These are phyloP conservation scores for Thamnaconus septentrionalis DNA, from an alignment of 2,113 vertebrate genomes.

Conservation along the genomic window DNA sequence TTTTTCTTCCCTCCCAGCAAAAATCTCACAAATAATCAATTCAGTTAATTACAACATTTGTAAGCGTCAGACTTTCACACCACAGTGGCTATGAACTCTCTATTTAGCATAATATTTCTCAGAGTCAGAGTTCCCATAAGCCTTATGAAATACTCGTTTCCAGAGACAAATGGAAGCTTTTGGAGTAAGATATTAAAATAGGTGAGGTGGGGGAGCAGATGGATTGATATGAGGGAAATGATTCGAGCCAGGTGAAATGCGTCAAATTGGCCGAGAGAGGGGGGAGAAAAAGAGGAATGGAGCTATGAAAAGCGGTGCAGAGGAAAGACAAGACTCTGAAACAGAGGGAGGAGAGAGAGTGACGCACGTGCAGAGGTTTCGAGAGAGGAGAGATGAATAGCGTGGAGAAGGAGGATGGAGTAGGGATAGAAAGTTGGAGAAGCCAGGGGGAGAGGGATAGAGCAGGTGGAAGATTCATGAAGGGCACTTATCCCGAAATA, in stretches of 20 bases:
- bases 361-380: conserved; percentile 27
- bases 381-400: conserved; percentile 51
- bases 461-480: conserved; percentile 65
- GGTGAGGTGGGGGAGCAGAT: conserved; percentile 29
- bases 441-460: conserved; percentile 33
- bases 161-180: conserved; percentile 33
- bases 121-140: background rate
- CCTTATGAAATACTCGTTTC: conserved; percentile 8
- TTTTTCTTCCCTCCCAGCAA: no score
- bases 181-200: conserved; percentile 24
- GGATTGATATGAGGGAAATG: conserved; percentile 45
- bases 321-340: conserved; percentile 1
- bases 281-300: conserved; percentile 58
- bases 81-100: background rate
- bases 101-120: background rate
- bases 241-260: conserved; percentile 62
- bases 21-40: no score
- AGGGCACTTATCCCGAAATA: conserved; percentile 69
- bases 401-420: conserved; percentile 51
- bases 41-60: no score
- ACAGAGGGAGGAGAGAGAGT: conserved; percentile 34
- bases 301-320: conserved; percentile 60
- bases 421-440: conserved; percentile 49
- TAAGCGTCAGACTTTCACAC: no score
- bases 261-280: conserved; percentile 62